A percentile compares a stretch with the other conserved stretches of the same genome.
Conservation (phyloP, 2,113 vertebrate genomes). For the Strix uralensis region DNA sequence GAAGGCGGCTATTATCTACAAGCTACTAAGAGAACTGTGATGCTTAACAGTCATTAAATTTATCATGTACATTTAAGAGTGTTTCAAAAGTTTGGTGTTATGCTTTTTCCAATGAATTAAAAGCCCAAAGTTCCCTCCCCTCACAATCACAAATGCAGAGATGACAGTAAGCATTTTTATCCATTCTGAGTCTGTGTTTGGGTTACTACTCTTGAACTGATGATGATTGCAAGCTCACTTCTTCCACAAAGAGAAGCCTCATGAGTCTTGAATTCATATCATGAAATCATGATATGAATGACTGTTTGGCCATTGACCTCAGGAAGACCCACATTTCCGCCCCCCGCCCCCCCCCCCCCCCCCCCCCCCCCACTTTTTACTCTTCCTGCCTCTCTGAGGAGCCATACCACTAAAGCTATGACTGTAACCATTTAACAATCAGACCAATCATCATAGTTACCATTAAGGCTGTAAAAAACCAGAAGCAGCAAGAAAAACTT, state of each 20-base stretch:
- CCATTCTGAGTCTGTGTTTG: neutral
- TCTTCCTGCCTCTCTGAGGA: neutral
- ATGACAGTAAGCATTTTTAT: neutral
- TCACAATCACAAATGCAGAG: neutral
- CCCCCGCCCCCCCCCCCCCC: too few species aligned
- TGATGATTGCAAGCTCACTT: neutral
- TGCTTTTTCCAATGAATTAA: neutral
- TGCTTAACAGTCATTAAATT: neutral
- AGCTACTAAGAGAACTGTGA: neutral
- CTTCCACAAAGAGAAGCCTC: neutral
- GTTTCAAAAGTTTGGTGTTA: neutral
- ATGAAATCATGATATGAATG: neutral
- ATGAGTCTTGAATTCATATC: neutral
- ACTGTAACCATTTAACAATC: neutral
- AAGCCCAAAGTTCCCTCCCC: neutral
- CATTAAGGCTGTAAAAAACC: neutral
- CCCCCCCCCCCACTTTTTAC: neutral
- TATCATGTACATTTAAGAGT: neutral
- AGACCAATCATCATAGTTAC: fast-evolving
- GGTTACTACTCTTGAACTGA: neutral
- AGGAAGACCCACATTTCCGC: neutral
- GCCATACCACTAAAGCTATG: neutral
- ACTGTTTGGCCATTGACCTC: neutral
- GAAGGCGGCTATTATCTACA: neutral
- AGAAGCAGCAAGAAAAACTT: neutral